Evolutionary conservation across 2,113 vertebrate species (phyloP).

Genomic region (Nothocercus nigrocapillus): DNA sequence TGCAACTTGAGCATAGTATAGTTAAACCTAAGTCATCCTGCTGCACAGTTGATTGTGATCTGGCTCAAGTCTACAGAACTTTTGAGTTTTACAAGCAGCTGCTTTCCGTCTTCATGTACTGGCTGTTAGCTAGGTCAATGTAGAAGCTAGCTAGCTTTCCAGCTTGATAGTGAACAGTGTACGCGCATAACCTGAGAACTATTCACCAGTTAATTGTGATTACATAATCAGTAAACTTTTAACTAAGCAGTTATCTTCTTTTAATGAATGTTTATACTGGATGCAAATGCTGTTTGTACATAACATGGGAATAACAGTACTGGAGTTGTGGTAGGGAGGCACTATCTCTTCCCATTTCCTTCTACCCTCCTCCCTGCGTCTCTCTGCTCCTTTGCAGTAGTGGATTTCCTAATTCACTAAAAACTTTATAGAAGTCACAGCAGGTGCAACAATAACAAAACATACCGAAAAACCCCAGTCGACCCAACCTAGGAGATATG

Average conservation of each 20-base stretch:
- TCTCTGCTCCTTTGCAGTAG: background rate
- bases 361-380: background rate
- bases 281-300: accelerated
- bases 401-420: background rate
- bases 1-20: background rate
- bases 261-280: background rate
- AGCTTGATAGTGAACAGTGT: background rate
- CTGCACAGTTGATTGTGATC: background rate
- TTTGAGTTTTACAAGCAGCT: background rate
- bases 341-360: background rate
- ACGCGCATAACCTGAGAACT: background rate
- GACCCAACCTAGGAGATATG: no score
- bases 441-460: background rate
- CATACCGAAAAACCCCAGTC: no score
- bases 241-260: background rate
- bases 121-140: background rate
- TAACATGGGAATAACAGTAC: background rate
- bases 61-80: background rate
- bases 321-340: background rate
- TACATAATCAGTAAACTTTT: background rate
- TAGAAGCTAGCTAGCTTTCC: background rate
- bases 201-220: background rate
- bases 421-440: background rate
- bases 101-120: background rate
- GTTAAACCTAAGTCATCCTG: background rate